A percentile compares a stretch with the other conserved stretches of the same genome.
Conservation (phyloP, 2,888 invertebrate genomes). For the Drosophila trichaetosa region DNA sequence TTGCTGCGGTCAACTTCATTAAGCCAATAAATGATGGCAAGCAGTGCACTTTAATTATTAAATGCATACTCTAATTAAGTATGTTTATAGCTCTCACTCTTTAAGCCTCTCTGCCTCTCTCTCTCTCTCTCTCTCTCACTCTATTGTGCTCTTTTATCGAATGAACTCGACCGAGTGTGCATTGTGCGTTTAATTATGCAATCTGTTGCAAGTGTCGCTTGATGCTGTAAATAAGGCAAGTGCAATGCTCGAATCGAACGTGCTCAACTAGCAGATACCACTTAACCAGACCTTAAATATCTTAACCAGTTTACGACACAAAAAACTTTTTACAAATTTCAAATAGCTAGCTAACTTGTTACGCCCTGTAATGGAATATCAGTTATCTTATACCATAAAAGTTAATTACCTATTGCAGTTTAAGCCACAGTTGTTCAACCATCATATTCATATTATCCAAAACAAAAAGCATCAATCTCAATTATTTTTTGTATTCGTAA, state of each 20-base stretch:
- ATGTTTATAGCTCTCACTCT: conserved; percentile 27
- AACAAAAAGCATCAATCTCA: background rate
- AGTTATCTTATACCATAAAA: background rate
- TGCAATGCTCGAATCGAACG: background rate
- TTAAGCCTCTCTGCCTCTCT: background rate
- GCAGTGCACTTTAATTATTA: conserved; percentile 60
- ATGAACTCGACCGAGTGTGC: conserved; percentile 39
- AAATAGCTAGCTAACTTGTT: background rate
- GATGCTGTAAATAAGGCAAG: conserved; percentile 28
- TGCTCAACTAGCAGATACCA: conserved; percentile 5
- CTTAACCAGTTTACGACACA: background rate
- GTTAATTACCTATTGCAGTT: background rate
- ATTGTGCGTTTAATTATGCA: conserved; percentile 52
- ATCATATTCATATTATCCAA: background rate
- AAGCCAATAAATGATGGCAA: conserved; percentile 57
- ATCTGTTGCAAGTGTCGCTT: conserved; percentile 49
- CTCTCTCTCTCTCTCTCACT: conserved; percentile 1
- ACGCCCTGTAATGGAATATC: background rate
- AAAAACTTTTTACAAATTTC: background rate
- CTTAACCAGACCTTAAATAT: background rate
- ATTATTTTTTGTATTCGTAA: background rate
- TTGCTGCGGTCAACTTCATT: conserved; percentile 70
- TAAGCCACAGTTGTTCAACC: background rate
- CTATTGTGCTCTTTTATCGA: conserved; percentile 50
- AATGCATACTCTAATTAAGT: conserved; percentile 67